Conservation (phyloP, 2,888 invertebrate genomes). For the Pachydiplax longipennis region DNA sequence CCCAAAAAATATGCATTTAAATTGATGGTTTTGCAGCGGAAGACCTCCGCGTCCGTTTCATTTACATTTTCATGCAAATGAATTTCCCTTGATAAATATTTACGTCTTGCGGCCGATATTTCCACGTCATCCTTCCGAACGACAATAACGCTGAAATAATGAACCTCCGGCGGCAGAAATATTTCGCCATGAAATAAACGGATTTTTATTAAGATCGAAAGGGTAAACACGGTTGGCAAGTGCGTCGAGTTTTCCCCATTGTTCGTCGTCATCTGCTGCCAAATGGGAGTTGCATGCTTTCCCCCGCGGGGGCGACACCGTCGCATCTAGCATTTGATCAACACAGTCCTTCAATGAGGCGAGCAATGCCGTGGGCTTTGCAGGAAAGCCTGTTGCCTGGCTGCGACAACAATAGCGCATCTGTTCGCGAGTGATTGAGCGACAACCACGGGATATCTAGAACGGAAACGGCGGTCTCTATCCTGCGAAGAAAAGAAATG, state of each 20-base stretch:
- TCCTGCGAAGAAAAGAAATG: not conserved
- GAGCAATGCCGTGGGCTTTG: not conserved
- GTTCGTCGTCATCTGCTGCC: conserved; percentile 12
- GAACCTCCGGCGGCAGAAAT: not conserved
- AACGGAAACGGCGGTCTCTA: not conserved
- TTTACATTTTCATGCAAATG: too few species aligned
- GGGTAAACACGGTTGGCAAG: conserved; percentile 12
- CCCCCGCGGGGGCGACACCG: not conserved
- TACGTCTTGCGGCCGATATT: too few species aligned
- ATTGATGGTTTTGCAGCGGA: too few species aligned
- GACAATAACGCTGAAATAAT: not conserved
- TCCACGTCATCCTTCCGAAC: too few species aligned
- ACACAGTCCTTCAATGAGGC: not conserved
- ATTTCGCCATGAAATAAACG: not conserved
- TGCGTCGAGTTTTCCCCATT: not conserved
- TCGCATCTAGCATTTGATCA: not conserved
- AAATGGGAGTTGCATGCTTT: not conserved
- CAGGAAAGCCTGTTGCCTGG: conserved; percentile 5
- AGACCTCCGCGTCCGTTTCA: too few species aligned
- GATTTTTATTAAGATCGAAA: not conserved
- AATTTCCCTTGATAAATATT: too few species aligned
- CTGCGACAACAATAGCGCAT: not conserved
- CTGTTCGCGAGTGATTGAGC: conserved; percentile 4
- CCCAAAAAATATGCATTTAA: too few species aligned
- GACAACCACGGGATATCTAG: not conserved